These are phyloP conservation scores for Murina feae DNA, from an alignment of 2,113 vertebrate genomes.

Conservation along the genomic window DNA sequence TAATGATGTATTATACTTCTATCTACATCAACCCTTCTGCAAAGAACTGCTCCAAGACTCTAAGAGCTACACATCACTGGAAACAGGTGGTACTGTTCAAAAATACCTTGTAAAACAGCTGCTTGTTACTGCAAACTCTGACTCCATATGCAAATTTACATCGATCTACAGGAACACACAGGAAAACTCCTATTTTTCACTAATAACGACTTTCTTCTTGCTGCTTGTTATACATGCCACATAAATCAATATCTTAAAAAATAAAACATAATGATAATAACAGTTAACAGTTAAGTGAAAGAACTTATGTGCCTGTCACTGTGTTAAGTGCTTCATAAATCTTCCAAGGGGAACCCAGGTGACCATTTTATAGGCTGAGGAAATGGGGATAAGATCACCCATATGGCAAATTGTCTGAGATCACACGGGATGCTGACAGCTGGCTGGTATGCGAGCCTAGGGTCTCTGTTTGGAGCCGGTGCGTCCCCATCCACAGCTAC, in stretches of 20 bases:
- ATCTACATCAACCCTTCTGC: not conserved
- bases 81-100: not conserved
- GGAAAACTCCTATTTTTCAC: not conserved
- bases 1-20: not conserved
- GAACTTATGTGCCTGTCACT: rapidly evolving
- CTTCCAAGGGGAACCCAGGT: rapidly evolving
- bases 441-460: not conserved
- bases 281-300: not conserved
- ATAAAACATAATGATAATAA: not conserved
- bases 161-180: not conserved
- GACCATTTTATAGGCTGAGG: not conserved
- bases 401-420: no score
- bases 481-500: not conserved
- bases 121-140: not conserved
- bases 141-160: not conserved
- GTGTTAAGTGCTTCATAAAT: not conserved
- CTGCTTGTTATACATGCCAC: not conserved
- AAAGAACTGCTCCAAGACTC: not conserved
- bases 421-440: not conserved
- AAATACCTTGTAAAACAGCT: not conserved
- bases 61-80: not conserved
- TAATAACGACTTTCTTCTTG: not conserved
- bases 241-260: not conserved
- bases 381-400: not conserved
- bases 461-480: not conserved